Base-by-base conservation (phyloP, 2,113 vertebrate genomes). In the Struthidea cinerea region DNA sequence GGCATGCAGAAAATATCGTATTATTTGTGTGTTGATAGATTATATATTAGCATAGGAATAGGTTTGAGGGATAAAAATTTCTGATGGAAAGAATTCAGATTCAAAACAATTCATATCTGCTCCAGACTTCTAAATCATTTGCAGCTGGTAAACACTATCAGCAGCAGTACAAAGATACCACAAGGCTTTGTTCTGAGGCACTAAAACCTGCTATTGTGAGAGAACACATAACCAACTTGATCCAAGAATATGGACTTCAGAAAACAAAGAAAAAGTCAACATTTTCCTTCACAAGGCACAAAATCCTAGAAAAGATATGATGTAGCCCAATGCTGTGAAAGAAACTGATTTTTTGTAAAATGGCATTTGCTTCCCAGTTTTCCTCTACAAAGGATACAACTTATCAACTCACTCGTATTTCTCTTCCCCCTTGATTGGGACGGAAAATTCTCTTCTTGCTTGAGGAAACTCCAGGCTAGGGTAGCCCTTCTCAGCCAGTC, bases 121-220 rank as follows among this genome's bases (percentile, higher is more conserved):
- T 84, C 35, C 75, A 84, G 47, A 64, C 47, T 76, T 50, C 46
- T 84, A 81, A 94, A 95, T 83, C 64, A 53, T 47, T 96, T 78
- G 41, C 75, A 91, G 47, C 78, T 93, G 80, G 39, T 47, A 81
- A 96, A 89, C 16, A 52, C 77, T 33, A 50, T 26, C n/a, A 78
- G 7, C 61, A 87, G 46, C 39, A 59, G 41, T 22, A 67, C 47
- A 61, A 44, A 84, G 50, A 87, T 8, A 65, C 11, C 15, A 7
- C 1, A 50, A 82, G 42, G 55, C 78, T 95, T 91, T 83, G 23
- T 87, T 85, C 71, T 42, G 46, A 95, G 61, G 42, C 41, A 68
- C 35, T 53, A 44, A 84, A 94, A 82, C 63, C 65, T 84, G 39
- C 41, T 57, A 0, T 55, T 33, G 47, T 53, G 16, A 21, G 14